phyloP scores from a whole-genome alignment of 1,140 invertebrate species.

The Dreissena rostriformis region DNA sequence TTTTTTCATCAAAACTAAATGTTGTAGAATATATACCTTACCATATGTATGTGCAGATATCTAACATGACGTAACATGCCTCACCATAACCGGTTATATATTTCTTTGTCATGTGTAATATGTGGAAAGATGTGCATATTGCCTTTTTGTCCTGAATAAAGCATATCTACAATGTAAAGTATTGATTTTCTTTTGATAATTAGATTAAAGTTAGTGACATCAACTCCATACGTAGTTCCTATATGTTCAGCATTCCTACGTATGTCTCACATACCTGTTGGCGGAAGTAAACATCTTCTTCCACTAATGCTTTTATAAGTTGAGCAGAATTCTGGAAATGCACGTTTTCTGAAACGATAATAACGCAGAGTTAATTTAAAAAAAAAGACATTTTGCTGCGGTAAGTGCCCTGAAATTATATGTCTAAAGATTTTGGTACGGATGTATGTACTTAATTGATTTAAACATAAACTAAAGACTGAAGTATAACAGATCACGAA shows the following conservation, averaged over 20 bases:
- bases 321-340: constrained; percentile 97
- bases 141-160: too few species aligned
- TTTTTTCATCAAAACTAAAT: too few species aligned
- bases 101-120: too few species aligned
- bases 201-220: background rate
- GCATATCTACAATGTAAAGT: too few species aligned
- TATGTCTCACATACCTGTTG: constrained; percentile 89
- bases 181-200: background rate
- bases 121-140: too few species aligned
- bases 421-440: too few species aligned
- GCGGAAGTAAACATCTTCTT: constrained; percentile 92
- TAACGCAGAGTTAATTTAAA: too few species aligned
- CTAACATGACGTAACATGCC: too few species aligned
- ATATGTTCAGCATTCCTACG: background rate
- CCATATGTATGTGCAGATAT: too few species aligned
- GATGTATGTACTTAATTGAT: background rate
- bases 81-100: too few species aligned
- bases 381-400: background rate
- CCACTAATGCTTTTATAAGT: constrained; percentile 90
- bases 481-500: too few species aligned
- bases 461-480: background rate
- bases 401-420: background rate
- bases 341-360: constrained; percentile 89
- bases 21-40: too few species aligned
- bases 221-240: background rate